Evolutionary conservation across 2,113 vertebrate species (phyloP).

Genomic region (Rhinolophus ferrumequinum): DNA sequence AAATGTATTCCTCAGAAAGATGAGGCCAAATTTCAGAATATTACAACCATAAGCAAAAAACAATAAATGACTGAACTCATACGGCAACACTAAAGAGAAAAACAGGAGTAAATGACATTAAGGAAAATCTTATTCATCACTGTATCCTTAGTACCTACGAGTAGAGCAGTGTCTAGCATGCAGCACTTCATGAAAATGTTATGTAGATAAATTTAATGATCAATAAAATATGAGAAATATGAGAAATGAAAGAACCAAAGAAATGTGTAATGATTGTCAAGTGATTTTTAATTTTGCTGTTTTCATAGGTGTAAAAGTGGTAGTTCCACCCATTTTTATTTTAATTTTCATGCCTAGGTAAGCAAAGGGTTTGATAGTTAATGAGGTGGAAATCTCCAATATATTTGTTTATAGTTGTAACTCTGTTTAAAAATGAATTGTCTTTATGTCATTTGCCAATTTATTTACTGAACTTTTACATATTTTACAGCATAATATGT

Average conservation of each 20-base stretch:
- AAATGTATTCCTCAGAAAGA: conserved; percentile 1
- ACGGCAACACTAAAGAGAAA: neutral
- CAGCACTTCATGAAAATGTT: neutral
- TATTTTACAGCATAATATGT: neutral
- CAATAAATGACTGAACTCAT: neutral
- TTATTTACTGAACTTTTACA: neutral
- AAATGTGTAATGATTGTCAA: neutral
- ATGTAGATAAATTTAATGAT: neutral
- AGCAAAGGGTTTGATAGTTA: neutral
- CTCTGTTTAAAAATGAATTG: neutral
- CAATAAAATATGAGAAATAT: conserved; percentile 16
- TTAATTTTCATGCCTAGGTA: conserved; percentile 5
- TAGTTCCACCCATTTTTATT: neutral
- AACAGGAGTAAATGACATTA: neutral
- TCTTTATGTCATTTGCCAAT: neutral
- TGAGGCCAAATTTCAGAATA: neutral
- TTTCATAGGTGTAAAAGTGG: conserved; percentile 7
- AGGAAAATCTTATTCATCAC: neutral
- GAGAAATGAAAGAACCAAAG: conserved; percentile 17
- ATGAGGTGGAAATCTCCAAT: neutral
- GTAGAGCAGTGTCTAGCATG: neutral
- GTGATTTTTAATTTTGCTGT: neutral
- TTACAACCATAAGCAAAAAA: neutral
- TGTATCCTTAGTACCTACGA: neutral
- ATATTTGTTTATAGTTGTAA: neutral